phyloP scores from a whole-genome alignment of 2,113 vertebrate genomes.

The Dinomys branickii region DNA sequence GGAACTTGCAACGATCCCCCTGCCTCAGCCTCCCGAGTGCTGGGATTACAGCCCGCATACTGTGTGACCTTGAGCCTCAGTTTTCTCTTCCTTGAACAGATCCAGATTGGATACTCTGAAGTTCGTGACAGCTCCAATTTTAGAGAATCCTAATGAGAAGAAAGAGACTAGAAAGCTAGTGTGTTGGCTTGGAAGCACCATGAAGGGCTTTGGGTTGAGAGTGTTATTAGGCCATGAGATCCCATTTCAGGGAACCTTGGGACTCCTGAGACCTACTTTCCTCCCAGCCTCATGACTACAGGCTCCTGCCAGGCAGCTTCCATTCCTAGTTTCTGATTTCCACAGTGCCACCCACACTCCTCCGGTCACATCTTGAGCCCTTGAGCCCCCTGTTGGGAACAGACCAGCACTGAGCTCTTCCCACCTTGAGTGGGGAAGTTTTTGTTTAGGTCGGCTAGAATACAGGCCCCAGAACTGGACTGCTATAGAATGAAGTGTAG shows the following conservation, averaged over 20 bases:
- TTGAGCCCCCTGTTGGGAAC: not conserved
- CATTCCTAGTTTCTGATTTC: slow-evolving; percentile 22
- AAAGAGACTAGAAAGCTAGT: not conserved
- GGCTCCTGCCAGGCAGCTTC: not conserved
- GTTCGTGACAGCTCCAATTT: not conserved
- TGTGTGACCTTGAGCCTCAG: slow-evolving; percentile 42
- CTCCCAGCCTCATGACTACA: not conserved
- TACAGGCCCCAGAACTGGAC: not conserved
- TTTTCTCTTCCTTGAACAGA: slow-evolving; percentile 39
- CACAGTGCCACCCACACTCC: not conserved
- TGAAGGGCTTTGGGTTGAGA: not conserved
- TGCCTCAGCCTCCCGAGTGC: no score
- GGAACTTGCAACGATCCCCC: no score
- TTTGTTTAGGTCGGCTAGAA: not conserved
- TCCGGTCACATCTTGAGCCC: not conserved
- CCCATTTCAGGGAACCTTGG: not conserved
- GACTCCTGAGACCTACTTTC: not conserved
- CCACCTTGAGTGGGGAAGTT: not conserved
- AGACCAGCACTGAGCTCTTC: not conserved
- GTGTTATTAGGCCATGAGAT: not conserved
- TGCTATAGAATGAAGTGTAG: not conserved
- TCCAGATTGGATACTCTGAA: not conserved
- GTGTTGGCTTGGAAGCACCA: not conserved
- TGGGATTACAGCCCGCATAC: no score
- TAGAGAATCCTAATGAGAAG: not conserved